These are phyloP conservation scores for Botia kubotai DNA, from an alignment of 2,797 vertebrate genomes.

Conservation along the genomic window DNA sequence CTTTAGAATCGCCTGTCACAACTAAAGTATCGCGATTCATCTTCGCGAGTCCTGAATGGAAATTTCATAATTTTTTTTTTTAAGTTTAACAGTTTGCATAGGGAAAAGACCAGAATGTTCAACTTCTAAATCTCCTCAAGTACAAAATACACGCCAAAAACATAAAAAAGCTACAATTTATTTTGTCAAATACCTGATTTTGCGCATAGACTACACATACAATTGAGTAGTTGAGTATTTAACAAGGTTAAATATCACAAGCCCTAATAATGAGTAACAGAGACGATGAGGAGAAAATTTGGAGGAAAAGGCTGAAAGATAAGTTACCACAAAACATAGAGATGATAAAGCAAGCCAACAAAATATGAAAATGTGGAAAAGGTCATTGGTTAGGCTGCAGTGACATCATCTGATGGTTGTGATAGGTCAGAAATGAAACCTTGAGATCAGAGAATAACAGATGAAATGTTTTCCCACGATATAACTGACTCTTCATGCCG, in stretches of 20 bases:
- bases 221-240: constrained; percentile 51
- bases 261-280: constrained; percentile 17
- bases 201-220: constrained; percentile 71
- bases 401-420: neutral
- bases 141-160: constrained; percentile 54
- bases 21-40: constrained; percentile 36
- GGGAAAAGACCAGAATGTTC: neutral
- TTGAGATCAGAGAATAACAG: neutral
- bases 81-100: neutral
- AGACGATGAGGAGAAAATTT: constrained; percentile 39
- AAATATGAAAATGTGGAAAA: neutral
- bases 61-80: constrained; percentile 1
- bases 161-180: constrained; percentile 52
- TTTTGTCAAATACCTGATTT: constrained; percentile 53
- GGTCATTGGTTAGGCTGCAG: neutral
- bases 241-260: constrained; percentile 66
- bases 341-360: neutral
- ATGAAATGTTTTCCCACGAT: neutral
- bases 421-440: neutral
- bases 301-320: neutral
- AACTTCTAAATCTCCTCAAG: constrained; percentile 31
- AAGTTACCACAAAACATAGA: neutral
- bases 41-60: constrained; percentile 3
- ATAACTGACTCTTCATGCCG: neutral
- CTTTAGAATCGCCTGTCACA: neutral